Evolutionary conservation across 2,797 vertebrate genomes (phyloP), one percentile per base, ranked within the genome.

Genomic region (Periophthalmus magnuspinnatus): DNA sequence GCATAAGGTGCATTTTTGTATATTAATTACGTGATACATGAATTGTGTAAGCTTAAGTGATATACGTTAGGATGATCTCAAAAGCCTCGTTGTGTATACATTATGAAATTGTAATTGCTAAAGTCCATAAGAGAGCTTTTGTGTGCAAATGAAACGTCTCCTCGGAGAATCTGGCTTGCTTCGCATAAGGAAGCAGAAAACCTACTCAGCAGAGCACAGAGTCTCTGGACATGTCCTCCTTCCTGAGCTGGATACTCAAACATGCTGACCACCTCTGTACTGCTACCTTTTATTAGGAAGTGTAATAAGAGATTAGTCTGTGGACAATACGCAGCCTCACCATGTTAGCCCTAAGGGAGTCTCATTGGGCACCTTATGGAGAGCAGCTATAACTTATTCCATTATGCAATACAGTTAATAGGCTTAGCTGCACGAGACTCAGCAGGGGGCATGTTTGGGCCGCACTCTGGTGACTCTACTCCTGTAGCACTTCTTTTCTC

Each of bases 321-420:
- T 67, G 57, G 68, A 80, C 78, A 75, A 82, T 72, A 74, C 48
- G 47, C 48, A 75, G 67, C 22, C 62, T 61, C 32, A 17, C 67
- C 36, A 21, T 54, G 69, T n/a, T 33, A 4, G 24, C 73, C 76
- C 71, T 14, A 33, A 61, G 81, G 80, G 68, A 62, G 19, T 75
- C 72, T 84, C 74, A 64, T 3, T 67, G 70, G 72, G 64, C 70
- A 78, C 79, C 86, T 85, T 81, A 77, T 75, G 85, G 83, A 76
- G 58, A 60, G n/a, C 34, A 21, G 77, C 78, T 82, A 80, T 77
- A 88, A 83, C 75, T 83, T 77, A 79, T 74, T 87, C 80, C 72
- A 79, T 90, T 84, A 89, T 84, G 85, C 79, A 89, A 84, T 70
- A 48, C 33, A 65, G 63, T 28, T 86, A 88, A 89, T 87, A 82